Percentiles rank a stretch among this genome's conserved stretches.
These are phyloP conservation scores for Aythya baeri DNA, from an alignment of 2,113 vertebrate species.

Conservation along the genomic window DNA sequence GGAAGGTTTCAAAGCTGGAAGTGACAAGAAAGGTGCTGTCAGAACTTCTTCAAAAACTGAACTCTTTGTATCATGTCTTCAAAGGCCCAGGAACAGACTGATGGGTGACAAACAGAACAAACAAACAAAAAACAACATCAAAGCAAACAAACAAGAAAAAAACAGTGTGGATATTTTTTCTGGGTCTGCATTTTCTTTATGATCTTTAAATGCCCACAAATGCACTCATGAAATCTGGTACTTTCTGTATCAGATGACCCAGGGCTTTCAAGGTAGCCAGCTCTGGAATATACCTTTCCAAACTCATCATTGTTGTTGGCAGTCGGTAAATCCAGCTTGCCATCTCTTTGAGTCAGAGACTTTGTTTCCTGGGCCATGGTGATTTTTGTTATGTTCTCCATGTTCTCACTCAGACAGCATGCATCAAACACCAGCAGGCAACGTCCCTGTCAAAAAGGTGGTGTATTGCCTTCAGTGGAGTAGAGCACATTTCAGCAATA, in stretches of 20 bases:
- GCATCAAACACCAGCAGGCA: neutral
- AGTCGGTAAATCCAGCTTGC: neutral
- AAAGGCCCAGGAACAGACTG: neutral
- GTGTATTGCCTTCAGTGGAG: neutral
- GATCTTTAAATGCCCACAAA: neutral
- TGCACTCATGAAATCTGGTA: neutral
- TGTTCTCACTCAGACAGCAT: neutral
- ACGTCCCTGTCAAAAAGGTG: neutral
- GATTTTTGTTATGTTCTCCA: neutral
- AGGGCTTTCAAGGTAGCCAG: neutral
- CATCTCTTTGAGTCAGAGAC: neutral
- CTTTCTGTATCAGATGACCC: neutral
- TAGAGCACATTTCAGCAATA: neutral
- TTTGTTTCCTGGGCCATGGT: neutral
- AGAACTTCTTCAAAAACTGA: neutral
- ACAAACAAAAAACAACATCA: neutral
- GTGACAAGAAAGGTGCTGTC: neutral
- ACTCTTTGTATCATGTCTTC: neutral
- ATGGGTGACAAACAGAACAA: neutral
- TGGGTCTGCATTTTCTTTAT: neutral
- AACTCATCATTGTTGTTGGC: neutral
- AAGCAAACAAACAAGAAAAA: neutral
- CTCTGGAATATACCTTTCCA: neutral
- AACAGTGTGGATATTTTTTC: neutral
- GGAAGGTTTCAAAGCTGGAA: neutral